These are phyloP conservation scores for Leptinotarsa rubiginosa DNA, from an alignment of 2,888 invertebrate genomes.

Conservation along the genomic window DNA sequence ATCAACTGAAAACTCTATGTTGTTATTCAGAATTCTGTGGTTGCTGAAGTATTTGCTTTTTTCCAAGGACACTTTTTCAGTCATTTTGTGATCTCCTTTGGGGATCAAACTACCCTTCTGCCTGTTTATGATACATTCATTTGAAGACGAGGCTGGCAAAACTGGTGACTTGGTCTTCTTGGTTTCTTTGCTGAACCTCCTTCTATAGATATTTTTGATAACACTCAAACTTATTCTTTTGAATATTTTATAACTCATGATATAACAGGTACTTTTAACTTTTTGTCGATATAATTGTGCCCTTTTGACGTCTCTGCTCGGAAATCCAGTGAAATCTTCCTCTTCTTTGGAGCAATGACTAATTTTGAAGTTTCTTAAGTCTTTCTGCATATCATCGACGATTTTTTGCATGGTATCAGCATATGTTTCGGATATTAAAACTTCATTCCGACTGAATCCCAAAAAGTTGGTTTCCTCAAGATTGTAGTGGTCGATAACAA, in stretches of 20 bases:
- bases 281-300: constrained; percentile 10
- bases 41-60: background rate
- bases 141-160: background rate
- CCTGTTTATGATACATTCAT: background rate
- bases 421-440: constrained; percentile 6
- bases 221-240: constrained; percentile 30
- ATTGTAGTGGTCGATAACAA: background rate
- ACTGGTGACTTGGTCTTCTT: background rate
- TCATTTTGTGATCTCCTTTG: background rate
- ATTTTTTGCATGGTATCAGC: constrained; percentile 4
- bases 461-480: background rate
- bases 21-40: background rate
- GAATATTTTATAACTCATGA: constrained; percentile 28
- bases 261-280: constrained; percentile 15
- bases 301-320: constrained; percentile 18
- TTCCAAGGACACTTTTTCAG: background rate
- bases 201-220: background rate
- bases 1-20: background rate
- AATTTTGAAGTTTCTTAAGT: background rate
- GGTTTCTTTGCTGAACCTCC: background rate
- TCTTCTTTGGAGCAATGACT: background rate
- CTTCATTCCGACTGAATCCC: constrained; percentile 31
- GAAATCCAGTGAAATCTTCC: constrained; percentile 26
- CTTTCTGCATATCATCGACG: background rate
- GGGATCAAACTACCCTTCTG: background rate